These are phyloP conservation scores for Enteromius argenteus DNA, from an alignment of 2,797 vertebrate genomes.

Conservation along the genomic window DNA sequence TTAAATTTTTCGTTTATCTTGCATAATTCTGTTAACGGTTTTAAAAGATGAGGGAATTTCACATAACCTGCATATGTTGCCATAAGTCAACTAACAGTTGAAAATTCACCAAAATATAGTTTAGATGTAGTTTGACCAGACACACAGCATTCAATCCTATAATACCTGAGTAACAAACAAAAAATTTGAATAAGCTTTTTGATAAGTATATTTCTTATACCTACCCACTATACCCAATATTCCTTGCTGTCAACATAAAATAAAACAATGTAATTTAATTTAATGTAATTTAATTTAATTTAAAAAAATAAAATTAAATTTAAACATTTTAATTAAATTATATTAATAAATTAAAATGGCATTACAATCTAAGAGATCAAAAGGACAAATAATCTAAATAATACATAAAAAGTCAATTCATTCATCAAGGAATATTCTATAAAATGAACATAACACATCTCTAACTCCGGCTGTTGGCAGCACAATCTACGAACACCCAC, in stretches of 20 bases:
- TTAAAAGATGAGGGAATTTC: background rate
- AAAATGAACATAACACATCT: background rate
- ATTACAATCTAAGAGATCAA: background rate
- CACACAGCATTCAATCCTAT: background rate
- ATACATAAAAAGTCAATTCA: background rate
- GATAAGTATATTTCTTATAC: background rate
- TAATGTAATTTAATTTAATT: too few species aligned
- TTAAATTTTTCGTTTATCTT: background rate
- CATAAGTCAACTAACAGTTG: background rate
- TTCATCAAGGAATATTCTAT: background rate
- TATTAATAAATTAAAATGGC: background rate
- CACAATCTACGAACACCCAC: slow-evolving; percentile 52
- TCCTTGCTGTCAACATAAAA: background rate
- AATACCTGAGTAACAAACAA: background rate
- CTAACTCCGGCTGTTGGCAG: slow-evolving; percentile 8
- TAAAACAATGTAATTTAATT: too few species aligned
- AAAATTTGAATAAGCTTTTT: background rate
- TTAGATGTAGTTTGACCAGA: background rate
- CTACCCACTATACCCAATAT: background rate
- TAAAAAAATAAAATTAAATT: too few species aligned
- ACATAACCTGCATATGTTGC: background rate
- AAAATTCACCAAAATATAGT: background rate
- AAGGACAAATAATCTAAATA: background rate
- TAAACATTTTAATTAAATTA: too few species aligned
- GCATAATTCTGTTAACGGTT: background rate